phyloP scores from a whole-genome alignment of 2,888 invertebrate genomes.

The Ernsta delagoae region DNA sequence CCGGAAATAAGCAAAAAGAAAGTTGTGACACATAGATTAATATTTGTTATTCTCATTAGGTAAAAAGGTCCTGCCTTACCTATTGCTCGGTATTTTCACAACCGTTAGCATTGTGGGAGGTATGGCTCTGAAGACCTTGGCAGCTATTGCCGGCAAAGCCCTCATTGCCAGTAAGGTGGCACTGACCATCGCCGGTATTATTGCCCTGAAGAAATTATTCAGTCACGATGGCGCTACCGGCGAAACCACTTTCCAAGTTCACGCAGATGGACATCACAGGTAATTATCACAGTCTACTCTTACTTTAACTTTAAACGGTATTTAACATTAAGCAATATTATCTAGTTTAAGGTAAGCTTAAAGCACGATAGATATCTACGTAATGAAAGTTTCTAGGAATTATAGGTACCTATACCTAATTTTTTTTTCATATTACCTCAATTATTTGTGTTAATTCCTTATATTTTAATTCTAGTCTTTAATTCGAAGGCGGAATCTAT shows the following conservation, averaged over 20 bases:
- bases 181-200: conserved; percentile 88
- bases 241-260: conserved; percentile 88
- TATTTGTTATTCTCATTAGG: conserved; percentile 54
- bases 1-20: not conserved
- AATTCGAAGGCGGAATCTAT: conserved; percentile 86
- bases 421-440: not conserved
- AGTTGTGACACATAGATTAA: not conserved
- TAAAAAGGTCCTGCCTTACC: conserved; percentile 84
- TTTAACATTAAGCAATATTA: no score
- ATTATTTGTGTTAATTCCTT: conserved; percentile 52
- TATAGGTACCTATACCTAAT: no score
- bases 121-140: conserved; percentile 88
- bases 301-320: conserved; percentile 11
- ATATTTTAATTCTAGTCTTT: conserved; percentile 83
- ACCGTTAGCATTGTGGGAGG: conserved; percentile 89
- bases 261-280: conserved; percentile 88
- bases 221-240: conserved; percentile 86
- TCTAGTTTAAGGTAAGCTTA: no score
- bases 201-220: conserved; percentile 89
- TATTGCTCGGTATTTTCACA: conserved; percentile 86
- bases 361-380: not conserved
- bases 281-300: no score
- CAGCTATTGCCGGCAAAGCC: conserved; percentile 89
- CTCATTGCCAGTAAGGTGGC: conserved; percentile 90
- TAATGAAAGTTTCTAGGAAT: not conserved